These are phyloP conservation scores for Varanus komodoensis DNA, from an alignment of 2,113 vertebrate genomes.

Conservation along the genomic window DNA sequence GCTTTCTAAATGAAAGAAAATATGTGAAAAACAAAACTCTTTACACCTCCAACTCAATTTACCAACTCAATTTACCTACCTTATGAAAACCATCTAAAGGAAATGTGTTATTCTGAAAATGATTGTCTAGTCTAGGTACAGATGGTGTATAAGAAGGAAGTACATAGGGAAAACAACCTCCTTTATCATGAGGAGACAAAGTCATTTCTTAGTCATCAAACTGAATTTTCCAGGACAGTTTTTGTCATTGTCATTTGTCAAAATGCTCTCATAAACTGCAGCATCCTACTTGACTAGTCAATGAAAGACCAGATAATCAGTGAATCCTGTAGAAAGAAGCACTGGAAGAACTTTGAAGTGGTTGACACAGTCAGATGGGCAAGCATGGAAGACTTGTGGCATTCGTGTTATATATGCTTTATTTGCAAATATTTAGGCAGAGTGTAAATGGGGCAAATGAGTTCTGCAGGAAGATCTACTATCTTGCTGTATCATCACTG, in stretches of 20 bases:
- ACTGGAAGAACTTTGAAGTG: not conserved
- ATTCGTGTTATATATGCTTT: not conserved
- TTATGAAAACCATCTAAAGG: not conserved
- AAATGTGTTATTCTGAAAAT: not conserved
- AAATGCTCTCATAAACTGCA: not conserved
- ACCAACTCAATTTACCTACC: not conserved
- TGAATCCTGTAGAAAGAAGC: slow-evolving; percentile 18
- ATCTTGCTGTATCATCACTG: not conserved
- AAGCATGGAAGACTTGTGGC: not conserved
- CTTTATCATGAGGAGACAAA: not conserved
- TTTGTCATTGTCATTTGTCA: not conserved
- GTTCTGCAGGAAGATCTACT: not conserved
- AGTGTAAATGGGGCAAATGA: not conserved
- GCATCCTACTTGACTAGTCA: not conserved
- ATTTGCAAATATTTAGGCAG: not conserved
- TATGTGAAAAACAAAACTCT: not conserved
- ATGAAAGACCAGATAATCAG: not conserved
- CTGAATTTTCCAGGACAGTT: not conserved
- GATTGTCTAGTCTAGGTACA: not conserved
- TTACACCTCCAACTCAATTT: not conserved
- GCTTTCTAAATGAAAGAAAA: slow-evolving; percentile 1
- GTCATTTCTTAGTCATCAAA: not conserved
- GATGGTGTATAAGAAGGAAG: not conserved
- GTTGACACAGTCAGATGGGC: not conserved
- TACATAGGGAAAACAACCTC: not conserved